Conservation (phyloP, 2,888 invertebrate genomes). For the Patella pellucida region DNA sequence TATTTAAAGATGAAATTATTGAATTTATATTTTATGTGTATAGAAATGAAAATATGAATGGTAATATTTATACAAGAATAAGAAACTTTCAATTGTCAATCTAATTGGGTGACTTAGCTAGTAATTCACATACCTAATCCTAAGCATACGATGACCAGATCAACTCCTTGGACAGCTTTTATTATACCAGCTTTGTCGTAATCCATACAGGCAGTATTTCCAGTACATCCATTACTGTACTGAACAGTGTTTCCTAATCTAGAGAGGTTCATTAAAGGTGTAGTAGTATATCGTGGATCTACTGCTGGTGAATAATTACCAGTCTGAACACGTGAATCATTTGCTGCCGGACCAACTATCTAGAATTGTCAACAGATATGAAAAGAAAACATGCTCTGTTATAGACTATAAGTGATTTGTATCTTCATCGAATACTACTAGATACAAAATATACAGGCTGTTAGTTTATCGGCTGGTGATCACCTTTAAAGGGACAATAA, state of each 20-base stretch:
- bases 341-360: slow-evolving; percentile 66
- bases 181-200: slow-evolving; percentile 43
- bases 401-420: too few species aligned
- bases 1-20: too few species aligned
- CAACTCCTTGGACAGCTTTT: slow-evolving; percentile 41
- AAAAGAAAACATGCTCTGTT: not conserved
- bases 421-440: too few species aligned
- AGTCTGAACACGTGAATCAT: slow-evolving; percentile 53
- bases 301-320: slow-evolving; percentile 58
- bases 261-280: slow-evolving; percentile 49
- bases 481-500: too few species aligned
- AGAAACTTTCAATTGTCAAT: too few species aligned
- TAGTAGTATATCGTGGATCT: slow-evolving; percentile 43
- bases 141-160: slow-evolving; percentile 57
- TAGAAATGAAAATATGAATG: too few species aligned
- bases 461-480: too few species aligned
- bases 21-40: too few species aligned
- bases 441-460: too few species aligned
- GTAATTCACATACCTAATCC: slow-evolving; percentile 47
- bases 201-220: slow-evolving; percentile 43
- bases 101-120: too few species aligned
- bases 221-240: slow-evolving; percentile 53
- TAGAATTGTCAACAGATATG: slow-evolving; percentile 23
- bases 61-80: too few species aligned
- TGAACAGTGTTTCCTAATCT: slow-evolving; percentile 36